Base-by-base conservation (phyloP, 1,140 invertebrate species). In the Cyrtorhinus lividipennis region DNA sequence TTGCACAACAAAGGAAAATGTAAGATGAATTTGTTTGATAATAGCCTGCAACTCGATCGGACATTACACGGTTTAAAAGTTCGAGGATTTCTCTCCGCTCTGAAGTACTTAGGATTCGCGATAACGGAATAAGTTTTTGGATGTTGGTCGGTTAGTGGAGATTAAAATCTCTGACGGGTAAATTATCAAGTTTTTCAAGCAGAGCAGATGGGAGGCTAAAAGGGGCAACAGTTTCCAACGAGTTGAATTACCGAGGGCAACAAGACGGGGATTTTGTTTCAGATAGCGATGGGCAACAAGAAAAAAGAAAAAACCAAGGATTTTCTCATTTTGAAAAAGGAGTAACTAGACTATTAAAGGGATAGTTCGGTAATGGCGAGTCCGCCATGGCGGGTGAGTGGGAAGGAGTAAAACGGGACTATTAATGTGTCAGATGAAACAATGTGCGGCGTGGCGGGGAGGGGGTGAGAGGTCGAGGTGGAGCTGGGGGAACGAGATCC, bases 341-440 rank as follows among this genome's bases (percentile, higher is more conserved):
- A 53, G 48, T 53, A 53, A 53, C 48, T 10, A 22, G 20, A 53
- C 48, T 53, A 53, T 53, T 53, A 53, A 44, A 44, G 38, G 38
- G 38, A 44, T 44, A 44, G 38, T 44, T n/a, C n/a, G n/a, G n/a
- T n/a, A n/a, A n/a, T n/a, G 8, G 38, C 38, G 38, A n/a, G 38
- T 44, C 8, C n/a, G 8, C n/a, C 8, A 44, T 8, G 38, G 38
- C 48, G 20, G 48, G 10, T 53, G 48, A 10, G 48, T 15, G 48
- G 48, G 48, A 20, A 20, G 20, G 48, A 20, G 48, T 53, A 15
- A 53, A 8, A 53, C 5, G 48, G 48, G 48, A 53, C 48, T 53
- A 53, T 53, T 53, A 53, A 53, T 53, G 48, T 22, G 48, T 53
- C 48, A 22, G 48, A 53, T 53, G 48, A 53, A 53, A 53, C 48